Evolutionary conservation across 2,888 invertebrate species (phyloP).

Genomic region (Acrobasis consociella): DNA sequence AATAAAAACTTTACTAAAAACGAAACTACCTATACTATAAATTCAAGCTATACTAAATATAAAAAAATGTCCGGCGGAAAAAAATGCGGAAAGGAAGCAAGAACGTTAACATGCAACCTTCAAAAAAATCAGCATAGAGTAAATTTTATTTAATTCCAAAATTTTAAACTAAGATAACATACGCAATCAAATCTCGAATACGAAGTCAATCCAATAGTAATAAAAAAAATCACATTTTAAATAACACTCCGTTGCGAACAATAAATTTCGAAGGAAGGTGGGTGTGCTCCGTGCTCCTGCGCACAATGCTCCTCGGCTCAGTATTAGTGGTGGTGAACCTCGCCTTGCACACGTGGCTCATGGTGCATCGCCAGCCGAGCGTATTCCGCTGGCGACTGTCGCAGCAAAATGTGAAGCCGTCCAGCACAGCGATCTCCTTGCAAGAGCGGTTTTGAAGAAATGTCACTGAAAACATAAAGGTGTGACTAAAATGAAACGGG

Average conservation of each 20-base stretch:
- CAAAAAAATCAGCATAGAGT: too few species aligned
- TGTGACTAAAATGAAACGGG: background rate
- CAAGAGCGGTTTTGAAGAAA: background rate
- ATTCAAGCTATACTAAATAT: too few species aligned
- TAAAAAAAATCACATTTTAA: background rate
- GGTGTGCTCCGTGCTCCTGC: background rate
- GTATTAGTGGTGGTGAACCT: slow-evolving; percentile 27
- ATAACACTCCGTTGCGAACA: background rate
- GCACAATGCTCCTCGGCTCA: background rate
- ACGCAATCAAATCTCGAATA: too few species aligned
- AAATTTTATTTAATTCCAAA: too few species aligned
- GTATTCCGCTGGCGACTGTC: background rate
- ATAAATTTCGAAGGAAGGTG: slow-evolving; percentile 3
- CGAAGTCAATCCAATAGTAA: too few species aligned
- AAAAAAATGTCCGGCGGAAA: too few species aligned
- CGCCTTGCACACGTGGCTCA: slow-evolving; percentile 26
- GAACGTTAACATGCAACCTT: too few species aligned
- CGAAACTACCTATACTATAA: too few species aligned
- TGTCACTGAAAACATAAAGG: background rate
- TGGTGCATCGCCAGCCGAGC: background rate
- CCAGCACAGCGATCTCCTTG: background rate
- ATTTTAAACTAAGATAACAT: too few species aligned
- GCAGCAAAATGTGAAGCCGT: slow-evolving; percentile 1
- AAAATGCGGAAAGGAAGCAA: too few species aligned
- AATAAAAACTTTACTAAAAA: too few species aligned